phyloP scores from a whole-genome alignment of 2,113 vertebrate genomes.

The Neolamprologus sp. region DNA sequence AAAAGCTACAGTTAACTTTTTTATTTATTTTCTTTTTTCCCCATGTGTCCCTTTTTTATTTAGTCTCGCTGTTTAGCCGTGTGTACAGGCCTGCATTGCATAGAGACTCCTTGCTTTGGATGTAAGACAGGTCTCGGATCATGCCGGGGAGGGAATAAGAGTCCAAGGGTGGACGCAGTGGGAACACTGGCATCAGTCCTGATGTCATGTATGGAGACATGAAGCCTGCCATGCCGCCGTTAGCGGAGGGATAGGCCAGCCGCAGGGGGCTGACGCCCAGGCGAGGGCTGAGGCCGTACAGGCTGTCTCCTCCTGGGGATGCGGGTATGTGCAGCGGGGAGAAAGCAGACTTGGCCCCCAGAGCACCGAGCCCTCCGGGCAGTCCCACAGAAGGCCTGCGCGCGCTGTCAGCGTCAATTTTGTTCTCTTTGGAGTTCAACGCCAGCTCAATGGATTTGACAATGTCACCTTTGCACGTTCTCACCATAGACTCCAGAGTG shows the following conservation, averaged over 20 bases:
- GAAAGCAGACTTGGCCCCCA: constrained; percentile 77
- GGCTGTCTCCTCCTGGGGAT: constrained; percentile 46
- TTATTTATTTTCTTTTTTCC: background rate
- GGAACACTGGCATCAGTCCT: constrained; percentile 76
- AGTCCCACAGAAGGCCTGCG: constrained; percentile 51
- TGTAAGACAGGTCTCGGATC: constrained; percentile 74
- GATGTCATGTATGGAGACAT: constrained; percentile 78
- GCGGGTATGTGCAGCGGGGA: constrained; percentile 72
- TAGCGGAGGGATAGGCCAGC: constrained; percentile 74
- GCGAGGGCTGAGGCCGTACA: constrained; percentile 72
- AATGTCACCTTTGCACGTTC: constrained; percentile 78
- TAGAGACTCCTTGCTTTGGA: constrained; percentile 72
- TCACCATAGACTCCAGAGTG: constrained; percentile 73
- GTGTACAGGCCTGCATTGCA: constrained; percentile 64
- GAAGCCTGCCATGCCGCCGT: constrained; percentile 68
- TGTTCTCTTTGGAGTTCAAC: constrained; percentile 71
- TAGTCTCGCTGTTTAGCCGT: constrained; percentile 56
- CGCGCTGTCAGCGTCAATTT: constrained; percentile 18
- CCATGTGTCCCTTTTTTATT: background rate
- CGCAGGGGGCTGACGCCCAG: constrained; percentile 74
- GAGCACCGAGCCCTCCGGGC: constrained; percentile 48
- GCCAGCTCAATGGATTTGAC: constrained; percentile 82
- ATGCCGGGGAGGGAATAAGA: constrained; percentile 73
- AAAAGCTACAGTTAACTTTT: background rate
- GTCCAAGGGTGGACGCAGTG: constrained; percentile 74